Conservation (phyloP, 1,140 invertebrate genomes). For the Microplitis mediator region DNA sequence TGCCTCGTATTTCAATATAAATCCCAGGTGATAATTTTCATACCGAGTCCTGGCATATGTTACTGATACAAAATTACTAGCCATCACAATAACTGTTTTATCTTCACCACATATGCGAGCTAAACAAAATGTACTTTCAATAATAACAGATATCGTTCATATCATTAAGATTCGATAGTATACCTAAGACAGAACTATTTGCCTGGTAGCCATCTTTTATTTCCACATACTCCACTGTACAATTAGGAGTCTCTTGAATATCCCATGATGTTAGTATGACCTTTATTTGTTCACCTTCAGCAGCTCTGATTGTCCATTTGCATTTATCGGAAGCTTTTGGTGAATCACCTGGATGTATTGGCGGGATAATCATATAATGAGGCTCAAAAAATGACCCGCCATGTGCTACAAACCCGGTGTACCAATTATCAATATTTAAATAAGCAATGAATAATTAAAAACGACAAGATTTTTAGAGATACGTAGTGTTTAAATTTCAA, state of each 20-base stretch:
- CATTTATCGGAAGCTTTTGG: constrained; percentile 73
- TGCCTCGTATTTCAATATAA: too few relatives aligned
- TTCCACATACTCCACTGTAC: constrained; percentile 89
- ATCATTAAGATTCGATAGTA: too few relatives aligned
- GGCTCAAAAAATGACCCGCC: constrained; percentile 92
- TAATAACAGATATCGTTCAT: too few relatives aligned
- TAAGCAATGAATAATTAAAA: too few relatives aligned
- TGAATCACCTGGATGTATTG: constrained; percentile 69
- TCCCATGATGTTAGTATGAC: constrained; percentile 91
- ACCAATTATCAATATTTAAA: too few relatives aligned
- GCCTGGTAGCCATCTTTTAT: constrained; percentile 93
- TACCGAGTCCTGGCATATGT: too few relatives aligned
- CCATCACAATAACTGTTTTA: too few relatives aligned
- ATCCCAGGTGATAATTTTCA: too few relatives aligned
- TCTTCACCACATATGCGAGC: too few relatives aligned
- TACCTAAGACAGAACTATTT: constrained; percentile 42
- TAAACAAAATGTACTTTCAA: too few relatives aligned
- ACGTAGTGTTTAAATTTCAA: constrained; percentile 56
- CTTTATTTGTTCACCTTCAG: constrained; percentile 93
- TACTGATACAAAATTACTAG: too few relatives aligned
- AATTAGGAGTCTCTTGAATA: constrained; percentile 84
- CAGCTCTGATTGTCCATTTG: constrained; percentile 96
- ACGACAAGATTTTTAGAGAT: background rate
- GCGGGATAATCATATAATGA: constrained; percentile 79
- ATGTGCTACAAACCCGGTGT: too few relatives aligned